A percentile compares a stretch with the other conserved stretches of the same genome.
These are phyloP conservation scores for Psittacula echo DNA, from an alignment of 2,797 vertebrate genomes.

Conservation along the genomic window DNA sequence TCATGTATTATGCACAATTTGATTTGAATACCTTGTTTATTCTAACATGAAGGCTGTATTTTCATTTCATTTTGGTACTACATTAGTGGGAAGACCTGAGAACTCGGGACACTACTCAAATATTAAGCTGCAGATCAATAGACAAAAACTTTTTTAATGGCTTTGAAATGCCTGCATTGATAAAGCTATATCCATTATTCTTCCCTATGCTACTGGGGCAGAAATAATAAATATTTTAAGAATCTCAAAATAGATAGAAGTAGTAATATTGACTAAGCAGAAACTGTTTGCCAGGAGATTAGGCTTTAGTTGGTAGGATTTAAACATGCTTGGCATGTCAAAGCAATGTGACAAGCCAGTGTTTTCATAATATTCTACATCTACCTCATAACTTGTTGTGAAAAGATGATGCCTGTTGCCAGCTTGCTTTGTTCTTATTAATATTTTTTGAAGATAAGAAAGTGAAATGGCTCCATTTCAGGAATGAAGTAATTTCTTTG, in stretches of 20 bases:
- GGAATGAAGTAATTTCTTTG: conserved; percentile 33
- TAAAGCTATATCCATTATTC: conserved; percentile 14
- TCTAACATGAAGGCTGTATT: neutral
- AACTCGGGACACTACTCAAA: neutral
- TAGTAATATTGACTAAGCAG: conserved; percentile 44
- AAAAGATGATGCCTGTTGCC: conserved; percentile 24
- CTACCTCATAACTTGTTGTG: conserved; percentile 45
- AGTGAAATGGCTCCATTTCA: conserved; percentile 46
- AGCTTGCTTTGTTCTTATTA: conserved; percentile 54
- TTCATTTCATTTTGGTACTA: neutral
- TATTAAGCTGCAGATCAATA: neutral
- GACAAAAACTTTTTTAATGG: conserved; percentile 5
- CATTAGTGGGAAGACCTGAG: neutral
- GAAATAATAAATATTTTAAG: conserved; percentile 46
- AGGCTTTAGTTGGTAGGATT: conserved; percentile 18
- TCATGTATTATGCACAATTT: conserved; percentile 3
- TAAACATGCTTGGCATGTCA: conserved; percentile 42
- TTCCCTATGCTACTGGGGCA: neutral
- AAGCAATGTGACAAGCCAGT: conserved; percentile 38
- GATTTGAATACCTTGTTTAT: conserved; percentile 40
- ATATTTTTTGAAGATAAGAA: conserved; percentile 35
- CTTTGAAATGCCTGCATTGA: conserved; percentile 23
- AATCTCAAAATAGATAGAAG: conserved; percentile 15
- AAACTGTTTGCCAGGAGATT: conserved; percentile 22
- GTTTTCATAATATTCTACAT: conserved; percentile 1